These are phyloP conservation scores for Dicaeum eximium DNA, from an alignment of 2,113 vertebrate genomes.

Conservation along the genomic window DNA sequence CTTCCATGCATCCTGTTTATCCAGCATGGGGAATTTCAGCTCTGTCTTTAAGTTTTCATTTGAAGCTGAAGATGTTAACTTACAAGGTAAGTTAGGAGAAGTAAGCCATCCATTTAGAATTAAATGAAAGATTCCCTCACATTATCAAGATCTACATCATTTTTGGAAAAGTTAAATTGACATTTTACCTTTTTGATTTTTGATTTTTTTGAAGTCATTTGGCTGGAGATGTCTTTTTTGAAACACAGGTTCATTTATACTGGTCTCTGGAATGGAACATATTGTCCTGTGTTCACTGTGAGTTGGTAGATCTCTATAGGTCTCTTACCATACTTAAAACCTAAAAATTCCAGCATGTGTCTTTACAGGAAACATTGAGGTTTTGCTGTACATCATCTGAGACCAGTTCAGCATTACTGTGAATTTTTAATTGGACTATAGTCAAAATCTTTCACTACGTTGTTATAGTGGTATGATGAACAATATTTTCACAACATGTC, in stretches of 20 bases:
- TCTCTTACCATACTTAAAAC: not conserved
- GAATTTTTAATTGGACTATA: not conserved
- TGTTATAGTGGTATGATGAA: conserved; percentile 5
- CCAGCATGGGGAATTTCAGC: conserved; percentile 78
- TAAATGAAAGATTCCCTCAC: not conserved
- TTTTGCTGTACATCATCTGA: not conserved
- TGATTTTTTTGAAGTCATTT: not conserved
- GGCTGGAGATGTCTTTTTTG: not conserved
- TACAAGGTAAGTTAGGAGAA: conserved; percentile 77
- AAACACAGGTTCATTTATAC: not conserved
- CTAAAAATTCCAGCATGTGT: not conserved
- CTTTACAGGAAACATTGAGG: not conserved
- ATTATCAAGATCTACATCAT: conserved; percentile 21
- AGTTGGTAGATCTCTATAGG: not conserved
- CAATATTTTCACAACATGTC: not conserved
- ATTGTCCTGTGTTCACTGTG: not conserved
- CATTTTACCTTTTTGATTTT: not conserved
- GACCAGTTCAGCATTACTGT: not conserved
- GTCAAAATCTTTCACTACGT: conserved; percentile 44
- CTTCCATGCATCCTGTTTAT: conserved; percentile 76
- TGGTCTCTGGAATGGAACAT: not conserved
- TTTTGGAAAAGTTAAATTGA: conserved; percentile 1
- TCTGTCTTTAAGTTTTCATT: conserved; percentile 78
- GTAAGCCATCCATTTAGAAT: not conserved
- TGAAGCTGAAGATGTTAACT: conserved; percentile 72